A percentile compares a stretch with the other conserved stretches of the same genome.
phyloP scores from a whole-genome alignment of 2,113 vertebrate species.

The Chamaea fasciata region DNA sequence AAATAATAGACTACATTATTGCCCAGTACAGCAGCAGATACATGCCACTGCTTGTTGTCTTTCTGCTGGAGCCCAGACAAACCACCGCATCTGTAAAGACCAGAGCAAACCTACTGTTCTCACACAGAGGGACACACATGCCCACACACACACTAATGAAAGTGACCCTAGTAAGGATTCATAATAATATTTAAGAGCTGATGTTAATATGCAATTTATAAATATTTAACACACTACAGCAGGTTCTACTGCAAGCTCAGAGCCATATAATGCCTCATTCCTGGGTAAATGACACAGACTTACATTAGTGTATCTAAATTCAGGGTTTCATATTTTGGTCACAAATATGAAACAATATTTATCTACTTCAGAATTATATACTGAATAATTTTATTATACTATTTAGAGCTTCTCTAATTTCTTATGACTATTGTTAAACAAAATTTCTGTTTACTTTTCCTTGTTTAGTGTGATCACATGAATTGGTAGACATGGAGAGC shows the following conservation, averaged over 20 bases:
- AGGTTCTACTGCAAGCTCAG: not conserved
- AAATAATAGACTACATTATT: slow-evolving; percentile 1
- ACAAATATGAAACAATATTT: not conserved
- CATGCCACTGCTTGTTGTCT: not conserved
- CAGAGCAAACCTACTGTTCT: not conserved
- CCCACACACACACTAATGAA: not conserved
- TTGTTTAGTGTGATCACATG: not conserved
- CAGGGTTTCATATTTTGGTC: not conserved
- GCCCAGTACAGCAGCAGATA: not conserved
- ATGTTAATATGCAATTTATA: not conserved
- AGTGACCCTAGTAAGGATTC: not conserved
- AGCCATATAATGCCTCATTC: not conserved
- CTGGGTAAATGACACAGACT: not conserved
- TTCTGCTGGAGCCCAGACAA: not conserved
- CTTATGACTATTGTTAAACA: not conserved
- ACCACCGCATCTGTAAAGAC: not conserved
- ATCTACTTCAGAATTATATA: not conserved
- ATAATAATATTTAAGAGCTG: not conserved
- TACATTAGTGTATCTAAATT: not conserved
- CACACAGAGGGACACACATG: not conserved
- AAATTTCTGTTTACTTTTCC: not conserved
- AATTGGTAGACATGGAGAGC: not conserved
- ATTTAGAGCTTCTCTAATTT: not conserved
- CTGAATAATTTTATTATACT: not conserved
- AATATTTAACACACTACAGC: slow-evolving; percentile 7